Base-by-base conservation (phyloP, 2,797 vertebrate species). In the Anniella stebbinsi region DNA sequence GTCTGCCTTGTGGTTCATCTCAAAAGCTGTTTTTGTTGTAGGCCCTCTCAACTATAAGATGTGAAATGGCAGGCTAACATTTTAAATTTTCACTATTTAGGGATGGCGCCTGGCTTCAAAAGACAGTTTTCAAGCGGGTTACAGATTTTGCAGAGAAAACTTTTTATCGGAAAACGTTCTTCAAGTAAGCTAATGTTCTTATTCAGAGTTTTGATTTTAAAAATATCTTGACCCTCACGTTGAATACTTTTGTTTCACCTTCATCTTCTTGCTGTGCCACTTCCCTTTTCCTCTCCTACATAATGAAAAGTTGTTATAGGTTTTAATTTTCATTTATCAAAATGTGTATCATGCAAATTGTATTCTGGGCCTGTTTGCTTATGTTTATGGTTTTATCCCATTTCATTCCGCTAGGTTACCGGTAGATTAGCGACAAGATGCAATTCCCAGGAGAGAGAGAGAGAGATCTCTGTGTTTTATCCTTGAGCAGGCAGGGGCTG, bases 111-210 rank as follows among this genome's bases (percentile, higher is more conserved):
- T 95, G 8, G 98, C 98, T 87, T 95, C 98, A 82, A 98, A 97
- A 96, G 98, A 97, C 72, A 96, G 98, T 25, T 87, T 95, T 92
- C 98, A 97, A 76, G 97, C 98, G 4, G 97, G 98, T 91, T 98
- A 97, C 90, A 95, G 86, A 87, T 99, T 98, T 97, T 99, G 99
- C 97, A 98, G 98, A 94, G 98, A 99, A 85, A 99, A 99, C 96
- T 99, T 99, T 66, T 96, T 99, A 94, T 99, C 99, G 0, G 97
- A 97, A 92, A 98, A 98, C 92, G 98, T 98, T 80, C 97, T 99
- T 93, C 99, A 99, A 98, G 99, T 98, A 90, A 94, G 94, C 92
- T 25, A 1, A 45, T 21, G 6, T 13, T 80, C 25, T 72, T 80
- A 36, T 66, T 73, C 69, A 51, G 25, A 17, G 21, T 25, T 4